A percentile compares a stretch with the other conserved stretches of the same genome.
phyloP scores from a whole-genome alignment of 2,888 invertebrate species.

The Ischnus inquisitorius region DNA sequence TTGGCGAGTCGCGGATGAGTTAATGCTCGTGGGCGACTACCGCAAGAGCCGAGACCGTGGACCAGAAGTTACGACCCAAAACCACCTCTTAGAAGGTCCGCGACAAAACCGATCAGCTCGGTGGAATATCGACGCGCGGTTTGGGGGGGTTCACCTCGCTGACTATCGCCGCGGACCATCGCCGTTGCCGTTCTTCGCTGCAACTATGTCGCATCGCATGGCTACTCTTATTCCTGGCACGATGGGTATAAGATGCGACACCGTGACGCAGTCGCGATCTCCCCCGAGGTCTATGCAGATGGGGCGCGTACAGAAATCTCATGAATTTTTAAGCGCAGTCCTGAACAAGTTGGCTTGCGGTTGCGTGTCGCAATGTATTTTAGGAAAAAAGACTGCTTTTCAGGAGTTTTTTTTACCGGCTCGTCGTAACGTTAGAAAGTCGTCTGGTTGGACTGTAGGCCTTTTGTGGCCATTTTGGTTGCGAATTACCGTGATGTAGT shows the following conservation, averaged over 20 bases:
- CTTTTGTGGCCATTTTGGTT: too few relatives aligned
- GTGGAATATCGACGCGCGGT: constrained; percentile 61
- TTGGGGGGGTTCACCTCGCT: constrained; percentile 49
- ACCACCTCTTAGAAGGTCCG: constrained; percentile 54
- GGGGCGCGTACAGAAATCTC: neutral
- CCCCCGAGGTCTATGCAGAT: neutral
- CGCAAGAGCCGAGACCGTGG: constrained; percentile 3
- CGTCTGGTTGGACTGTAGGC: too few relatives aligned
- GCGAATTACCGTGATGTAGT: too few relatives aligned
- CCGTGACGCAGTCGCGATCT: constrained; percentile 10
- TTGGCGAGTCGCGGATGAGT: neutral
- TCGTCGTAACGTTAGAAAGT: too few relatives aligned
- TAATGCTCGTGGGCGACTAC: constrained; percentile 6
- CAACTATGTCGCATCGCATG: too few relatives aligned
- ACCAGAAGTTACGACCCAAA: constrained; percentile 62
- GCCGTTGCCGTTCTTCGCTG: too few relatives aligned
- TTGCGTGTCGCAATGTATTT: neutral
- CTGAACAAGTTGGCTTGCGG: neutral
- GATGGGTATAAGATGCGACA: neutral
- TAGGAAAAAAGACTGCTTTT: neutral
- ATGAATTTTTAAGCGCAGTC: constrained; percentile 19
- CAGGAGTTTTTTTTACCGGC: too few relatives aligned
- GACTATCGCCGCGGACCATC: too few relatives aligned
- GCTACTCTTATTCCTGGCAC: too few relatives aligned
- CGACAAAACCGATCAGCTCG: constrained; percentile 59